Conservation (phyloP, 2,888 invertebrate genomes). For the Zaprionus obscuricornis region DNA sequence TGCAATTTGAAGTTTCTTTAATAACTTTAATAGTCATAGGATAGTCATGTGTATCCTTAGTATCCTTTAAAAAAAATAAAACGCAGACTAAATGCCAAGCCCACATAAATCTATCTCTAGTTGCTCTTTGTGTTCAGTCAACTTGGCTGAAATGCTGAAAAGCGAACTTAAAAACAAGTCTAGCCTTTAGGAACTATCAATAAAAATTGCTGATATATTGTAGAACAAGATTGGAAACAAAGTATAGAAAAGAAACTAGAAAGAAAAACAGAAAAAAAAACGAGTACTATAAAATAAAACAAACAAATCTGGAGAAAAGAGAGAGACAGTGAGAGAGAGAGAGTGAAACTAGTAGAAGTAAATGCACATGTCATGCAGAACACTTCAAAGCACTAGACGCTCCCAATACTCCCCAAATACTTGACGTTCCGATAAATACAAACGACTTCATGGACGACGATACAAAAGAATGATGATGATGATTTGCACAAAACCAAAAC, state of each 20-base stretch:
- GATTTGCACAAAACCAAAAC: conserved; percentile 63
- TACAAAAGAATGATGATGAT: conserved; percentile 66
- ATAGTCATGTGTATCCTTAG: too few relatives aligned
- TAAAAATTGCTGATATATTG: conserved; percentile 49
- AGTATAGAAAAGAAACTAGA: conserved; percentile 25
- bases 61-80: too few relatives aligned
- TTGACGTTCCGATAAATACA: conserved; percentile 66
- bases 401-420: conserved; percentile 27
- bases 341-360: conserved; percentile 22
- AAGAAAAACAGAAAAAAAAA: conserved; percentile 17
- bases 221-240: conserved; percentile 16
- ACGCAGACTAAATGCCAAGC: too few relatives aligned
- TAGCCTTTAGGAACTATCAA: conserved; percentile 65
- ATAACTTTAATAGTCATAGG: too few relatives aligned
- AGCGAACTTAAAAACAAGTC: conserved; percentile 60
- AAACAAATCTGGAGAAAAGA: conserved; percentile 2
- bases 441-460: conserved; percentile 70
- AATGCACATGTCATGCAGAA: conserved; percentile 67
- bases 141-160: conserved; percentile 58
- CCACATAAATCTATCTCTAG: conserved; percentile 63
- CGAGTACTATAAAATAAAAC: conserved; percentile 11
- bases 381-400: conserved; percentile 55
- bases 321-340: conserved; percentile 8
- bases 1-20: too few relatives aligned
- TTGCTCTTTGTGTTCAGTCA: conserved; percentile 57